phyloP scores from a whole-genome alignment of 2,113 vertebrate species.

The Vidua chalybeata region DNA sequence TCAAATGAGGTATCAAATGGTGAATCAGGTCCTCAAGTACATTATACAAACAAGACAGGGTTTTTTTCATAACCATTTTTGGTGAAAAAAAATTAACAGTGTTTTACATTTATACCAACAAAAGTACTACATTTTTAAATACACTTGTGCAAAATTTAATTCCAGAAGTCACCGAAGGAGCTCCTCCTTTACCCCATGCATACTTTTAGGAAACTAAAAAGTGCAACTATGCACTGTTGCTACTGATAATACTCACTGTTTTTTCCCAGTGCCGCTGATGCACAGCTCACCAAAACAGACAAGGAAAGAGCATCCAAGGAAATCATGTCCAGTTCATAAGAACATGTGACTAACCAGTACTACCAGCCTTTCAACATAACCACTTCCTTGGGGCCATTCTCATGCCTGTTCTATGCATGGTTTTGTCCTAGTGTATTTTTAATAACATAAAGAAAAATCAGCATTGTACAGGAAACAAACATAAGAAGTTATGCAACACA shows the following conservation, averaged over 20 bases:
- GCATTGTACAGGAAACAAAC: not conserved
- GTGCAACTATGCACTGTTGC: not conserved
- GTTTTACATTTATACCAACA: not conserved
- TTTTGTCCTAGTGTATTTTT: not conserved
- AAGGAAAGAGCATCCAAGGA: not conserved
- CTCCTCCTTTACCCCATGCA: not conserved
- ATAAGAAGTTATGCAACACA: not conserved
- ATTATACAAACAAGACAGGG: not conserved
- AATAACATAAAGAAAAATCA: not conserved
- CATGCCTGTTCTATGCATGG: not conserved
- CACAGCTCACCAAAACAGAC: not conserved
- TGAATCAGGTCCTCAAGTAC: not conserved
- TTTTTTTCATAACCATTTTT: not conserved
- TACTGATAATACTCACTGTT: not conserved
- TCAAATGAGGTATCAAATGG: not conserved
- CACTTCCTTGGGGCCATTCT: not conserved
- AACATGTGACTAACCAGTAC: not conserved
- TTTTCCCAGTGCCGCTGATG: not conserved
- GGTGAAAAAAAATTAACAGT: not conserved
- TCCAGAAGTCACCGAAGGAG: not conserved
- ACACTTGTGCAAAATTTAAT: not conserved
- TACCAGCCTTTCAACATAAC: not conserved
- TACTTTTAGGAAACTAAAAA: not conserved
- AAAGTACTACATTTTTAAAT: not conserved
- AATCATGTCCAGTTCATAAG: not conserved